Evolutionary conservation across 35 echinoderm and acorn worm genomes (phyloP).

Genomic region (Hemicentrotus pulcherrimus): DNA sequence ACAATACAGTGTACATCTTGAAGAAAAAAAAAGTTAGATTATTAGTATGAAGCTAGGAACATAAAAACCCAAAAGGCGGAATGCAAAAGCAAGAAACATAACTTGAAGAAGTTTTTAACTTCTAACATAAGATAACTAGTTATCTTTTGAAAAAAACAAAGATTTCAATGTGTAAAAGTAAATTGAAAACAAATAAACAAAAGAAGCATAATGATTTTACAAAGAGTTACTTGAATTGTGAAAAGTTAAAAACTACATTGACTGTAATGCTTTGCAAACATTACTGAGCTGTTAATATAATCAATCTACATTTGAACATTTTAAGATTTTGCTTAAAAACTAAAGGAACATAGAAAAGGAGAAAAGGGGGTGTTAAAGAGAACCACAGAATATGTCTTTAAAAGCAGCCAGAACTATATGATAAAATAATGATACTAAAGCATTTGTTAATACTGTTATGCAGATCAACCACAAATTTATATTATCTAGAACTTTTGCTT

Average conservation of each 20-base stretch:
- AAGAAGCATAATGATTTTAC: not conserved
- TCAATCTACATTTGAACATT: not conserved
- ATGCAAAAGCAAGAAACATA: not conserved
- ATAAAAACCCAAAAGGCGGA: not conserved
- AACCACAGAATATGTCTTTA: not conserved
- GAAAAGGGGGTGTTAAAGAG: not conserved
- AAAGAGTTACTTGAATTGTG: not conserved
- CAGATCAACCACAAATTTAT: not conserved
- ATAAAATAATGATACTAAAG: not conserved
- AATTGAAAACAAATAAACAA: not conserved
- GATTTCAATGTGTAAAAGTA: not conserved
- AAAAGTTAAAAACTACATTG: not conserved
- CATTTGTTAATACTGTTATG: slow-evolving; percentile 42
- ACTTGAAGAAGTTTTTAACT: not conserved
- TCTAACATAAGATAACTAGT: not conserved
- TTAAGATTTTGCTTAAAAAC: not conserved
- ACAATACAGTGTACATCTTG: not conserved
- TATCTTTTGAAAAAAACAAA: not conserved
- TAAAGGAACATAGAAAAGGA: not conserved
- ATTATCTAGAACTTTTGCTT: not conserved
- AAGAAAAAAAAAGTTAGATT: not conserved
- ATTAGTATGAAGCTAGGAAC: not conserved
- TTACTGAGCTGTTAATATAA: slow-evolving; percentile 35
- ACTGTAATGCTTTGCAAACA: not conserved
- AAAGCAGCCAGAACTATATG: not conserved